Percentiles rank a stretch among this genome's conserved stretches.
Conservation (phyloP, 64 coral and sea anemone species). For the Astreopora myriophthalma region DNA sequence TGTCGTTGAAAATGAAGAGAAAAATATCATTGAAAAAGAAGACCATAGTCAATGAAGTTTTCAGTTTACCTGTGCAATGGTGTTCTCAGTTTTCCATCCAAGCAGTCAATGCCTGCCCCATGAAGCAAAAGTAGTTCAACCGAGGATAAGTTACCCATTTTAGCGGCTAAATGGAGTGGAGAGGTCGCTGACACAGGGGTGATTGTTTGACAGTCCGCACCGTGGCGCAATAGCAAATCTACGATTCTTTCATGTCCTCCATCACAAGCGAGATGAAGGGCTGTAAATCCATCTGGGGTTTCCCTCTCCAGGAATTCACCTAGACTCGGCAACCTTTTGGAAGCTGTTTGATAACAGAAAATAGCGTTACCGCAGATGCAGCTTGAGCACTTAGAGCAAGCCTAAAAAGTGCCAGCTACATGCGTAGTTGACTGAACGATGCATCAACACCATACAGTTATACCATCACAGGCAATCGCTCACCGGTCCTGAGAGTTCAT, state of each 20-base stretch:
- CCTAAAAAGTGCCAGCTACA: no score
- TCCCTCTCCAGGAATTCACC: background rate
- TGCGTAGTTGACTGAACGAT: no score
- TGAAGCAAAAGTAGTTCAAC: background rate
- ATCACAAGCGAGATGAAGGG: background rate
- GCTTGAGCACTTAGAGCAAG: no score
- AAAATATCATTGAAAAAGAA: no score
- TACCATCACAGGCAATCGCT: no score
- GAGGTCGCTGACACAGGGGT: background rate
- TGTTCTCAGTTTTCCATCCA: background rate
- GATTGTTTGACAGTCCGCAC: background rate
- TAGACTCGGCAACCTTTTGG: background rate
- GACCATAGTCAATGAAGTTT: background rate
- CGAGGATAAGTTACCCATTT: background rate
- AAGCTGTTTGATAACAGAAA: background rate
- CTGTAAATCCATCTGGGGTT: background rate
- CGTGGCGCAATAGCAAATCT: background rate
- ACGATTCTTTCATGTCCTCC: background rate
- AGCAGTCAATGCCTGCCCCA: background rate
- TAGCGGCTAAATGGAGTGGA: slow-evolving; percentile 28
- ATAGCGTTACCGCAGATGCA: background rate
- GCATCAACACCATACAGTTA: no score
- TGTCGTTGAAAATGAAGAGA: no score
- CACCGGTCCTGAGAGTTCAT: no score
- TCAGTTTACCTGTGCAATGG: slow-evolving; percentile 10